Conservation (phyloP, 2,888 invertebrate genomes). For the Lucinisca nassula region DNA sequence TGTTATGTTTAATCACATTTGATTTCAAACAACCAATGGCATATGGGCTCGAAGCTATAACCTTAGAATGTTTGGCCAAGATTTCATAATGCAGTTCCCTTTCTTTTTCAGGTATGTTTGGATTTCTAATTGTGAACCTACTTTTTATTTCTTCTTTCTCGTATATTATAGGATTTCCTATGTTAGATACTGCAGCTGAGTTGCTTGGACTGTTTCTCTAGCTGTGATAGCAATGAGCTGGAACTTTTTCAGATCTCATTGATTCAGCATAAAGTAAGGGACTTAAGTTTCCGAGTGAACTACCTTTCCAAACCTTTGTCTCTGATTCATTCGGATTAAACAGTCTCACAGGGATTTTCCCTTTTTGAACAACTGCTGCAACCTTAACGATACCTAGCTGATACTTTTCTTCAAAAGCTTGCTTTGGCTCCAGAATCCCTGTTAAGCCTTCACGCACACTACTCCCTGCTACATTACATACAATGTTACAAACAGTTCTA, state of each 20-base stretch:
- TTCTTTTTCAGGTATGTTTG: neutral
- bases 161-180: neutral
- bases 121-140: neutral
- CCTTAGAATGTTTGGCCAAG: neutral
- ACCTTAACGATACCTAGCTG: neutral
- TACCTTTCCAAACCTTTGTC: constrained; percentile 15
- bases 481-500: neutral
- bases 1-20: too few relatives aligned
- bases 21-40: too few relatives aligned
- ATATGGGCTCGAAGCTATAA: too few relatives aligned
- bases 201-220: neutral
- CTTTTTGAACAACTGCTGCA: neutral
- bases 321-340: neutral
- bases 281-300: neutral
- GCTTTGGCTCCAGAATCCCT: neutral
- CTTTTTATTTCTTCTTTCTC: neutral
- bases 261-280: too few relatives aligned
- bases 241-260: neutral
- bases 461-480: constrained; percentile 13
- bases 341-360: too few relatives aligned
- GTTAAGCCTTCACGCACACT: neutral
- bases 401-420: constrained; percentile 6
- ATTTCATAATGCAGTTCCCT: neutral
- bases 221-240: neutral
- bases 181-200: neutral